These are phyloP conservation scores for Stegodyphus mimosarum DNA, from an alignment of 1,140 invertebrate species.

Conservation along the genomic window DNA sequence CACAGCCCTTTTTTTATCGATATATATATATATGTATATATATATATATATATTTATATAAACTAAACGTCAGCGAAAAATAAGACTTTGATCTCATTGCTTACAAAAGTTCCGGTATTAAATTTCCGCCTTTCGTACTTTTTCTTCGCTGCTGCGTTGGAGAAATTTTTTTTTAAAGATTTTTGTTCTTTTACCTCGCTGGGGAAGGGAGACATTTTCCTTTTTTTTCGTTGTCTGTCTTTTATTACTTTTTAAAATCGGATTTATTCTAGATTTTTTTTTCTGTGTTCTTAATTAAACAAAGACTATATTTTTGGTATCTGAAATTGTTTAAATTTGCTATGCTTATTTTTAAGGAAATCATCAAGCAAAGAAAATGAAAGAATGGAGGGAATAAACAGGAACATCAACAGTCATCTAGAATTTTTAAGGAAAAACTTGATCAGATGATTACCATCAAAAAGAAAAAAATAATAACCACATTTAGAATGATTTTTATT, in stretches of 20 bases:
- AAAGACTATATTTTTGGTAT: too few species aligned
- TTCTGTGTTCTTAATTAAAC: too few species aligned
- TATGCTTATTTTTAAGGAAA: too few species aligned
- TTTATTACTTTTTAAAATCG: slow-evolving; percentile 1
- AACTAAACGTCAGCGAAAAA: slow-evolving; percentile 57
- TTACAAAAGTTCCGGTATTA: slow-evolving; percentile 59
- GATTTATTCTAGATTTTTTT: too few species aligned
- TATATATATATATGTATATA: slow-evolving; percentile 52
- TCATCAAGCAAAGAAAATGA: too few species aligned
- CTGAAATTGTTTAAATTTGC: too few species aligned
- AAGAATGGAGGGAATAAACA: too few species aligned
- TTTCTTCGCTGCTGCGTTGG: not conserved
- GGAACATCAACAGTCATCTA: too few species aligned
- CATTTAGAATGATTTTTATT: too few species aligned
- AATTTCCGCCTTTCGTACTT: slow-evolving; percentile 26
- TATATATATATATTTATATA: slow-evolving; percentile 60
- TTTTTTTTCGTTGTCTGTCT: slow-evolving; percentile 4
- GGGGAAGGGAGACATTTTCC: not conserved
- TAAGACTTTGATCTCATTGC: slow-evolving; percentile 58
- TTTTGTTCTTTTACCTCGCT: slow-evolving; percentile 16
- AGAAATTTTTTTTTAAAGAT: slow-evolving; percentile 3
- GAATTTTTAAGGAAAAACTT: too few species aligned
- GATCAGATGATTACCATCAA: too few species aligned
- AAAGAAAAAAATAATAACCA: too few species aligned
- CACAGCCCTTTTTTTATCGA: not conserved